Evolutionary conservation across 2,797 vertebrate species (phyloP).

Genomic region (Acanthurus lineatus): DNA sequence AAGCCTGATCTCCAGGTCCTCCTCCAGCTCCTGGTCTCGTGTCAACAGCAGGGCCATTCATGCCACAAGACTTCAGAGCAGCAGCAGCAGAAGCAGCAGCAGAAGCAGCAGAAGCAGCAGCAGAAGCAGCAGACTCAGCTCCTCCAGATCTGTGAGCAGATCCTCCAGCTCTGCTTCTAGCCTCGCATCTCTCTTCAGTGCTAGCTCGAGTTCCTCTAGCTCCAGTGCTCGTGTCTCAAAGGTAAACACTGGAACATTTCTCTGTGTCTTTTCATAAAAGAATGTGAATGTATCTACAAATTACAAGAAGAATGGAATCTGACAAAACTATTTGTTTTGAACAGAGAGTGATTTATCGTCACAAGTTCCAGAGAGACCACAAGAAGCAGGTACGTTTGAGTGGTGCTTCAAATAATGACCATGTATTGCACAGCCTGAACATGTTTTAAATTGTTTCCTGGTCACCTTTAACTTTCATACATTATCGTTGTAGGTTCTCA

Average conservation of each 20-base stretch:
- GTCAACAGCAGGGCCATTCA: slow-evolving; percentile 2
- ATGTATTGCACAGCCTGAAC: slow-evolving; percentile 5
- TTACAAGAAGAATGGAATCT: neutral
- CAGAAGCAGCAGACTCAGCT: slow-evolving; percentile 24
- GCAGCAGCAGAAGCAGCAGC: slow-evolving; percentile 16
- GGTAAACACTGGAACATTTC: slow-evolving; percentile 46
- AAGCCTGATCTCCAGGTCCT: slow-evolving; percentile 33
- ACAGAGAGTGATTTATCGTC: slow-evolving; percentile 41
- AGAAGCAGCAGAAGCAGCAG: slow-evolving; percentile 19
- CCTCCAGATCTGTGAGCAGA: slow-evolving; percentile 37
- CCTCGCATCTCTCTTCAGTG: slow-evolving; percentile 65
- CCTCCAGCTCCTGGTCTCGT: slow-evolving; percentile 55
- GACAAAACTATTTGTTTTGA: slow-evolving; percentile 31
- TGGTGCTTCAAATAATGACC: neutral
- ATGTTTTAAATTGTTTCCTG: neutral
- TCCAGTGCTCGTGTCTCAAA: slow-evolving; percentile 35
- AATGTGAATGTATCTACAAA: neutral
- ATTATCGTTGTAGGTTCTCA: slow-evolving; percentile 46
- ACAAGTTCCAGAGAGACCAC: slow-evolving; percentile 72
- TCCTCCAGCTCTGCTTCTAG: slow-evolving; percentile 67
- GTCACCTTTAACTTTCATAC: neutral
- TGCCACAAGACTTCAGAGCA: slow-evolving; percentile 20
- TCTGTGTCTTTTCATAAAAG: neutral
- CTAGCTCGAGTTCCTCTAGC: slow-evolving; percentile 73
- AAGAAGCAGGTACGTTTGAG: slow-evolving; percentile 68